These are phyloP conservation scores for Clunio marinus DNA, from an alignment of 2,888 invertebrate species.

Conservation along the genomic window DNA sequence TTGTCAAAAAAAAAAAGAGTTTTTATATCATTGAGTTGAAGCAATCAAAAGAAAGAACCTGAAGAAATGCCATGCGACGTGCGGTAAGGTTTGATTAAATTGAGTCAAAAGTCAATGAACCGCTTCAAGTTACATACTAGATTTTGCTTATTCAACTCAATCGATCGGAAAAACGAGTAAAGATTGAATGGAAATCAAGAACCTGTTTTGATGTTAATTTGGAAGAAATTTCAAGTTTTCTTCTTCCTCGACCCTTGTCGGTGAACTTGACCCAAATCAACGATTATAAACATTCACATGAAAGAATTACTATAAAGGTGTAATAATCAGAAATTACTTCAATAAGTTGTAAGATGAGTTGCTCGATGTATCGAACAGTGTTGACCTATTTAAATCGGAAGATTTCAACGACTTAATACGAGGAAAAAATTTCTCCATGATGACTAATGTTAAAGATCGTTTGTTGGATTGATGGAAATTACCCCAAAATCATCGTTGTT, in stretches of 20 bases:
- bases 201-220: neutral
- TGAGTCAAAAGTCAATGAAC: conserved; percentile 23
- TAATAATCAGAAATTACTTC: neutral
- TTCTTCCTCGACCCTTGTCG: neutral
- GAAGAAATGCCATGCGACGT: neutral
- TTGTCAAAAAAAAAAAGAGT: neutral
- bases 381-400: neutral
- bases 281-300: no score
- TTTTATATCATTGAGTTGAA: neutral
- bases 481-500: neutral
- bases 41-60: neutral
- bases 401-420: neutral
- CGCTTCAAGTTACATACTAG: neutral
- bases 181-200: neutral
- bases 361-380: neutral
- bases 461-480: neutral
- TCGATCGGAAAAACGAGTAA: neutral
- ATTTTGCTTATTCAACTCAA: neutral
- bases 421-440: neutral
- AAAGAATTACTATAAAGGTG: neutral
- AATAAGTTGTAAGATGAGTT: no score
- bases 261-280: neutral
- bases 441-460: neutral
- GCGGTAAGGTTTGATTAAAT: neutral
- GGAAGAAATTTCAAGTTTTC: neutral